Evolutionary conservation across 2,113 vertebrate species (phyloP).

Genomic region (Pseudopipra pipra): DNA sequence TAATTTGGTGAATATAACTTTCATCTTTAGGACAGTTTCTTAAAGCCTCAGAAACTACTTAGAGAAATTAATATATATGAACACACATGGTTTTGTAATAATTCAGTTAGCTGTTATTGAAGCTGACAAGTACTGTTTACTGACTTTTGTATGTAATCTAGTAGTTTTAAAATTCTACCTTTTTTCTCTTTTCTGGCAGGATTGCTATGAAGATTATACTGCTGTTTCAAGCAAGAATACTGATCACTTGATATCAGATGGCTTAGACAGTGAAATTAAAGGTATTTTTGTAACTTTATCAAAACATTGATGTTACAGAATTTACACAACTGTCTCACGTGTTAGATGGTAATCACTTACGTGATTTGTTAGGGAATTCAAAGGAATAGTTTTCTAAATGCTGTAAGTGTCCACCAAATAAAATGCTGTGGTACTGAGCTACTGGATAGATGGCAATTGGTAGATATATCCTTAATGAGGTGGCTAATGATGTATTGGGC

Average conservation of each 20-base stretch:
- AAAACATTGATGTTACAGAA: neutral
- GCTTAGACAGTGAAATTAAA: conserved; percentile 78
- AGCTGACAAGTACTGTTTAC: neutral
- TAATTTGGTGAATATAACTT: neutral
- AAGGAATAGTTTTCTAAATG: neutral
- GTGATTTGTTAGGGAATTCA: neutral
- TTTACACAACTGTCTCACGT: neutral
- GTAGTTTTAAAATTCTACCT: neutral
- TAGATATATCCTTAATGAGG: neutral
- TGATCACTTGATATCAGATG: conserved; percentile 79
- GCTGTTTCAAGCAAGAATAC: conserved; percentile 73
- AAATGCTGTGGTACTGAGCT: neutral
- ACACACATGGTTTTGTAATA: neutral
- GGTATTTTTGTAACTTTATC: conserved; percentile 72
- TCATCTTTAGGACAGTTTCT: neutral
- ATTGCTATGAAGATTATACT: conserved; percentile 79
- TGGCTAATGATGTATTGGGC: neutral
- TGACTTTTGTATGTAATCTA: neutral
- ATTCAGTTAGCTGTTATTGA: neutral
- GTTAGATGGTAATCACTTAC: neutral
- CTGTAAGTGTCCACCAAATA: neutral
- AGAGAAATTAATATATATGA: neutral
- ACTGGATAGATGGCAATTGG: neutral
- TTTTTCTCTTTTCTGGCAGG: conserved; percentile 69
- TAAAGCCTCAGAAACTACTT: neutral